phyloP scores from a whole-genome alignment of 2,888 invertebrate genomes.

The Zaprionus lineosus region DNA sequence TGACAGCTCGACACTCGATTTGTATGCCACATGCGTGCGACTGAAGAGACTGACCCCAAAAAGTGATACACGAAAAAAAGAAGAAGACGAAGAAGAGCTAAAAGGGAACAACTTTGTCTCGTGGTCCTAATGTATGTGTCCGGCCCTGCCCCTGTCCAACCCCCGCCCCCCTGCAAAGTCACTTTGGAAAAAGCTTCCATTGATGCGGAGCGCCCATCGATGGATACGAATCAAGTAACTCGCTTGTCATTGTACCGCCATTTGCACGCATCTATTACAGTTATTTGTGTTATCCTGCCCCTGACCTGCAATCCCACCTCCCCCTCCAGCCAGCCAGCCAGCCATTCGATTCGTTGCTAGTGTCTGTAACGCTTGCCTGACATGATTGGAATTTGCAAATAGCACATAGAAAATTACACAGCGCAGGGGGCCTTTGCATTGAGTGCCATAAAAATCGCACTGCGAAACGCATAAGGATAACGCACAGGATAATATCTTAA shows the following conservation, averaged over 20 bases:
- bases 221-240: conserved; percentile 22
- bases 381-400: conserved; percentile 53
- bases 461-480: too few species aligned
- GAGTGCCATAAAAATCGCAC: background rate
- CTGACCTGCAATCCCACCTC: too few species aligned
- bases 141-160: too few species aligned
- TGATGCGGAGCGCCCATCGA: conserved; percentile 27
- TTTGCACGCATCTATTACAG: conserved; percentile 14
- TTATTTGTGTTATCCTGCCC: background rate
- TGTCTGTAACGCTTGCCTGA: background rate
- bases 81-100: conserved; percentile 8
- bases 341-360: background rate
- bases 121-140: conserved; percentile 40
- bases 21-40: conserved; percentile 62
- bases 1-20: conserved; percentile 58
- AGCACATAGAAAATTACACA: conserved; percentile 31
- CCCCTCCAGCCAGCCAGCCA: too few species aligned
- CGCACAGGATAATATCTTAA: too few species aligned
- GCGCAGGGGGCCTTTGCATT: conserved; percentile 17
- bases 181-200: conserved; percentile 45
- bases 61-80: background rate
- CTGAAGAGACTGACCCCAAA: conserved; percentile 32
- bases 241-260: conserved; percentile 30
- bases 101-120: conserved; percentile 20
- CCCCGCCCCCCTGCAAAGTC: background rate